These are phyloP conservation scores for Gasterosteus nipponicus DNA, from an alignment of 2,113 vertebrate species.

Conservation along the genomic window DNA sequence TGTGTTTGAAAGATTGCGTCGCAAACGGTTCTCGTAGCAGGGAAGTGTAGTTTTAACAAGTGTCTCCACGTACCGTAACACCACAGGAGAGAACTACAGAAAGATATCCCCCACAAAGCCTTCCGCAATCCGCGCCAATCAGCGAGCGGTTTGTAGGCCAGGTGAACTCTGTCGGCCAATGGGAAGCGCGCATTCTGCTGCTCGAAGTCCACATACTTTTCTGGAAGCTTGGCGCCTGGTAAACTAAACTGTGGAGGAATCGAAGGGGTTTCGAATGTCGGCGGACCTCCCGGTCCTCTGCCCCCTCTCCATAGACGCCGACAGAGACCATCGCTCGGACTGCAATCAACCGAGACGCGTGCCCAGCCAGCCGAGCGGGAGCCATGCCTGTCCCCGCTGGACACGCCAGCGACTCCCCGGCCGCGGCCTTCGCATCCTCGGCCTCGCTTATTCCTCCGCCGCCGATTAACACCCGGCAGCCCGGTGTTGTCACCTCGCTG, in stretches of 20 bases:
- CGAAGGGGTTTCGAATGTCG: constrained; percentile 53
- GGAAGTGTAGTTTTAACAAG: constrained; percentile 69
- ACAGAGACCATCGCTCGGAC: constrained; percentile 43
- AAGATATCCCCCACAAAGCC: constrained; percentile 31
- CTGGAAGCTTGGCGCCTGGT: constrained; percentile 59
- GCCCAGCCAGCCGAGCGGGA: constrained; percentile 76
- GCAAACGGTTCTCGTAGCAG: not conserved
- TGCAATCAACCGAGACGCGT: constrained; percentile 66
- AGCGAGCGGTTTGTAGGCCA: constrained; percentile 30
- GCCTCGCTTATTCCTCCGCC: constrained; percentile 93
- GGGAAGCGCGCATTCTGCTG: constrained; percentile 55
- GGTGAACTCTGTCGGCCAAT: constrained; percentile 61
- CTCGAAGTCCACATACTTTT: constrained; percentile 73
- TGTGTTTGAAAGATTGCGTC: constrained; percentile 12
- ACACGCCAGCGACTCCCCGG: constrained; percentile 82
- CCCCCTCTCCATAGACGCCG: constrained; percentile 43
- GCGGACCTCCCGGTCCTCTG: constrained; percentile 38
- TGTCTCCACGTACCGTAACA: rapidly evolving
- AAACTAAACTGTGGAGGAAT: constrained; percentile 54
- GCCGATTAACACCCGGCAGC: constrained; percentile 96
- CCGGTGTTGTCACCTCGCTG: constrained; percentile 93
- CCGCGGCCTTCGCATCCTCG: constrained; percentile 84
- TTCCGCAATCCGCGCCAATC: constrained; percentile 71
- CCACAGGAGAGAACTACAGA: constrained; percentile 67
- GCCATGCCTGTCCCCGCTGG: constrained; percentile 94